Evolutionary conservation across 1,140 invertebrate species (phyloP).

Genomic region (Drosophila funebris): DNA sequence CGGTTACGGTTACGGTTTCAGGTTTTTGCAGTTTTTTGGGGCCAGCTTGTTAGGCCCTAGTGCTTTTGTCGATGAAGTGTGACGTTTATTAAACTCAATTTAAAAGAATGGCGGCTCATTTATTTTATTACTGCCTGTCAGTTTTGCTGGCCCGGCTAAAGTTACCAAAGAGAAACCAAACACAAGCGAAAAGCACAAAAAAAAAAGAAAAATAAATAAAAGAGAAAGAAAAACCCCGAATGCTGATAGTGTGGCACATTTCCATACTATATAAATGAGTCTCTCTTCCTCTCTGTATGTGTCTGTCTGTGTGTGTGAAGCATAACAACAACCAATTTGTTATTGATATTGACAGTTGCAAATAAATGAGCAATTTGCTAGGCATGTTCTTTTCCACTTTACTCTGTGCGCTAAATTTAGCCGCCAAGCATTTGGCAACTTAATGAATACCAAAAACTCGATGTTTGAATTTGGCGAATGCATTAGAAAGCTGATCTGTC

Average conservation of each 20-base stretch:
- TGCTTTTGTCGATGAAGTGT: conserved; percentile 80
- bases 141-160: conserved; percentile 61
- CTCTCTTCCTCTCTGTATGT: conserved; percentile 7
- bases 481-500: conserved; percentile 36
- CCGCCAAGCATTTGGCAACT: conserved; percentile 9
- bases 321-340: conserved; percentile 79
- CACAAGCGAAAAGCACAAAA: conserved; percentile 26
- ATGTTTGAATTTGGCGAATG: conserved; percentile 9
- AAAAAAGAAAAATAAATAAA: conserved; percentile 1
- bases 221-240: conserved; percentile 52
- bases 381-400: conserved; percentile 41
- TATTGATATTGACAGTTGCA: conserved; percentile 82
- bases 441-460: conserved; percentile 10
- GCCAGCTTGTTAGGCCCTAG: conserved; percentile 46
- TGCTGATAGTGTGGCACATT: conserved; percentile 73
- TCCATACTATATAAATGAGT: conserved; percentile 38
- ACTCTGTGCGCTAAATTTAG: conserved; percentile 62
- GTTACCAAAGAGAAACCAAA: conserved; percentile 55
- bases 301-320: conserved; percentile 55
- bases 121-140: conserved; percentile 78
- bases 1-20: conserved; percentile 36
- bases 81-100: conserved; percentile 83
- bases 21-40: conserved; percentile 19
- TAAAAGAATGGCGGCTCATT: conserved; percentile 81
- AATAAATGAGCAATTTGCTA: conserved; percentile 80